Base-by-base conservation (phyloP, 2,888 invertebrate genomes). In the Amphipoea oculea region DNA sequence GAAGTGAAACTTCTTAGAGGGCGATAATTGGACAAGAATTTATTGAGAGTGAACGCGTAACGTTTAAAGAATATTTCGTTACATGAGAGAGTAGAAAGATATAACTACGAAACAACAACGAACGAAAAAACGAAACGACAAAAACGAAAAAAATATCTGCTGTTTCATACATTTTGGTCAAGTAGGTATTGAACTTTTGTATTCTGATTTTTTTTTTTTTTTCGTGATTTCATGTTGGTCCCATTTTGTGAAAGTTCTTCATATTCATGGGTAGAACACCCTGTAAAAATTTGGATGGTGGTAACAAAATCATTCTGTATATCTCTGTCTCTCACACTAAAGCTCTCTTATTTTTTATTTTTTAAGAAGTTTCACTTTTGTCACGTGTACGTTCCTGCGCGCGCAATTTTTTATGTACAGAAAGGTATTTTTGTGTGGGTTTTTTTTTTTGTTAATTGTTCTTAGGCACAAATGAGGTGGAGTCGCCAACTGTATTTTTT, bases 381-480 rank as follows among this genome's bases (percentile, higher is more conserved):
- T 40, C 40, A 20, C 9, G 62, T 62, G 14, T 7, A 48, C 48
- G 62, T 62, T 14, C 14, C 20, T 20, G 20, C 65, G 4, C 40
- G 40, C 2, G 40, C 40, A 11, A 9, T 65, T 65, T 57, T 51
- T 60, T 20, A n/a, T 60, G 54, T 85, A 54, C 63, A 70, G 57
- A 20, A 71, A 66, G 11, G 4, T 48, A 63, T 57, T 63, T 60
- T 82, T 77, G 11, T 71, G 62, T 73, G 63, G 36, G 82, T 81
- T 66, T 66, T 69, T 48, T 48, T 67, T 66, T 70, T 70, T 77
- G 29, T 85, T 83, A 40, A 69, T 40, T 60, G 40, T 77, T 86
- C 12, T 12, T 73, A 77, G 40, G 65, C 72, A 81, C 76, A 81
- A 75, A 51, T 66, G 14, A 12, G 70, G 83, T 86, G 86, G 36